Evolutionary conservation across 2,113 vertebrate species (phyloP), one percentile per base, ranked within the genome.

Genomic region (Pterocles orientalis): DNA sequence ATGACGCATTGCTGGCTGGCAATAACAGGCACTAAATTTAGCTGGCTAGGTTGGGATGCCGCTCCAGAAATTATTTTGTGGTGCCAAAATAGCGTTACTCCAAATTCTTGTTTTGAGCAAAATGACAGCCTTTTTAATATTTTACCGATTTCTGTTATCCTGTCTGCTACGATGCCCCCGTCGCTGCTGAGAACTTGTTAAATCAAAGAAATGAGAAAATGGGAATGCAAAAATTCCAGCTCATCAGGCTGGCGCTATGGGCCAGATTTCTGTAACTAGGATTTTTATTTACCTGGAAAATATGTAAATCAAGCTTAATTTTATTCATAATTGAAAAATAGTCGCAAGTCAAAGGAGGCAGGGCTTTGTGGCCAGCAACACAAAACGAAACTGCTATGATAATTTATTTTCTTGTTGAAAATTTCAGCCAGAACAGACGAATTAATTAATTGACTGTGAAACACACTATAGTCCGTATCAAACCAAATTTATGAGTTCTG

Each of bases 61-160:
- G 5, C 71, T 36, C 7, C 47, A 41, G 24, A 12, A 2, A 0
- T 18, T 5, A 18, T n/a, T 12, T 2, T 16, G 36, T 2, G 2
- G 39, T 54, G 33, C 45, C 34, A 47, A 17, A 60, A 36, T 14
- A 56, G 13, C 1, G 1, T 60, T 76, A 28, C 18, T 76, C 39
- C 80, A 57, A 29, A 34, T 36, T 39, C 33, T 51, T 9, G 10
- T 36, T 84, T 11, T 31, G 61, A 75, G 47, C 70, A 31, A 26
- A 77, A 14, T 5, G 0, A 36, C 28, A 6, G 3, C 18, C 3
- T 51, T 77, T 43, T 56, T 3, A 29, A 25, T 34, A 4, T 26
- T 50, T 69, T 16, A 2, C 10, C 28, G 4, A 0, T 73, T 66
- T 62, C 80, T 51, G 26, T 4, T 60, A 10, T 7, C 23, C 57